Evolutionary conservation across 2,113 vertebrate genomes (phyloP).

Genomic region (Halichoerus grypus): DNA sequence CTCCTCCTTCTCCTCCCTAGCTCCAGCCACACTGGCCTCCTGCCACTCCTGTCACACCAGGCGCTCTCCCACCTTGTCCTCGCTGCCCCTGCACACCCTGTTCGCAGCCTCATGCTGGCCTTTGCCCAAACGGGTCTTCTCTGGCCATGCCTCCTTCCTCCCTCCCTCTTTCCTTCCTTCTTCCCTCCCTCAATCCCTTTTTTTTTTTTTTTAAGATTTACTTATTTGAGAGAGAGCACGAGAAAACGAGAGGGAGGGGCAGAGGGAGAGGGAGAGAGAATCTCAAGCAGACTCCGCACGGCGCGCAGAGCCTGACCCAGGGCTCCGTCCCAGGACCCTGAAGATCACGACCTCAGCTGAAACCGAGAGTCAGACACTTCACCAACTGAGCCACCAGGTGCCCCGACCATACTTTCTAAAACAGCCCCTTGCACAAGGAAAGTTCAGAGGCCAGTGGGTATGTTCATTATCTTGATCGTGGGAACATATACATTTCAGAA

Average conservation of each 20-base stretch:
- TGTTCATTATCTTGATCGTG: neutral
- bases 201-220: neutral
- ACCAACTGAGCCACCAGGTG: neutral
- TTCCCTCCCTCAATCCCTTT: neutral
- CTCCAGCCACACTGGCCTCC: neutral
- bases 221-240: neutral
- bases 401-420: neutral
- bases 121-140: neutral
- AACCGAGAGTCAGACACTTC: neutral
- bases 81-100: neutral
- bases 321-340: neutral
- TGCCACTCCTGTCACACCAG: too few relatives aligned
- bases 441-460: neutral
- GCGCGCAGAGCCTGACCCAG: neutral
- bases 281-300: neutral
- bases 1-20: neutral
- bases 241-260: neutral
- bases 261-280: neutral
- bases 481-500: neutral
- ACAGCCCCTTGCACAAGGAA: neutral
- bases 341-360: neutral
- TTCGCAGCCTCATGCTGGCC: neutral
- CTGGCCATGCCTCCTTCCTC: neutral
- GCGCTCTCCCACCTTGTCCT: too few relatives aligned
- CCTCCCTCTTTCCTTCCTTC: neutral